Evolutionary conservation across 1,140 invertebrate species (phyloP).

Genomic region (Whitmania pigra): DNA sequence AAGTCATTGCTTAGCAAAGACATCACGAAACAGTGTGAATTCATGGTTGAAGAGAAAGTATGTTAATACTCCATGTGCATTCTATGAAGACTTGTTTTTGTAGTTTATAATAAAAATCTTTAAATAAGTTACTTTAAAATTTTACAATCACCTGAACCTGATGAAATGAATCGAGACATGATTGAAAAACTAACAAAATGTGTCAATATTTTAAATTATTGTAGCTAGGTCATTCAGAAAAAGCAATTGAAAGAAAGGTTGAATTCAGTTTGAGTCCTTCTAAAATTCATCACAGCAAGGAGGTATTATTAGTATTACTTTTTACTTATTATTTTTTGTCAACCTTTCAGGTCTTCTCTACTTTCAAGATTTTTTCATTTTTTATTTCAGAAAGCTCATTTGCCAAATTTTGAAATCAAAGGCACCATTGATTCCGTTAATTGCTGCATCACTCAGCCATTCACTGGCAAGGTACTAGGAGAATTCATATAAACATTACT

Average conservation of each 20-base stretch:
- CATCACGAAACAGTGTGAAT: constrained; percentile 63
- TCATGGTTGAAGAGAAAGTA: constrained; percentile 74
- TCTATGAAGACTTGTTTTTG: background rate
- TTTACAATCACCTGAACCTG: too few relatives aligned
- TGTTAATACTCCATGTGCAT: constrained; percentile 8
- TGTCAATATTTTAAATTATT: too few relatives aligned
- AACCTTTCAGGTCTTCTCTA: too few relatives aligned
- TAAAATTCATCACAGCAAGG: too few relatives aligned
- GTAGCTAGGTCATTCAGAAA: background rate
- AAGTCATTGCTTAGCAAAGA: constrained; percentile 79
- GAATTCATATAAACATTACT: too few relatives aligned
- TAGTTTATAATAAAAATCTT: background rate
- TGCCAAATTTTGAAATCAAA: constrained; percentile 69
- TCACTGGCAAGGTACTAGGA: constrained; percentile 65
- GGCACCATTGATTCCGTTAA: constrained; percentile 68
- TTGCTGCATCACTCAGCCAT: constrained; percentile 68
- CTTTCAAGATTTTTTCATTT: background rate
- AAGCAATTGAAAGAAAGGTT: background rate
- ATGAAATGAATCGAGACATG: too few relatives aligned
- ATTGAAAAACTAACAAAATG: too few relatives aligned
- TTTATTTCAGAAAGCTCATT: constrained; percentile 33
- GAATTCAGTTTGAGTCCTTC: constrained; percentile 9
- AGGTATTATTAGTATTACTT: constrained; percentile 16
- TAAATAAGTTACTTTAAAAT: too few relatives aligned
- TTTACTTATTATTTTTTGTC: too few relatives aligned